phyloP scores from a whole-genome alignment of 2,113 vertebrate species.

The Mirounga angustirostris region DNA sequence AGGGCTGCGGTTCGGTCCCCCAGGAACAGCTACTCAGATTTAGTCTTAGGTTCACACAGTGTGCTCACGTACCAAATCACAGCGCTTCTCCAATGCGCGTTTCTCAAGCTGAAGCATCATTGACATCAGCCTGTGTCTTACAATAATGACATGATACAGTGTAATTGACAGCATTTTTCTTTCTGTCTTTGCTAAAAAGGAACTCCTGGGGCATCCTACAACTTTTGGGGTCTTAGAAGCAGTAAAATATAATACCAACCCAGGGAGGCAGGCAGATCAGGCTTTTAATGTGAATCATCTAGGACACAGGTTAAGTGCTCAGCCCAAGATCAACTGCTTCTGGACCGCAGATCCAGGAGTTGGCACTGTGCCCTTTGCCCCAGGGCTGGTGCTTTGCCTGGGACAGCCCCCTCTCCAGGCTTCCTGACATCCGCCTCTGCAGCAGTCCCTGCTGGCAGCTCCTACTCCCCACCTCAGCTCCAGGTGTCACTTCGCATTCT shows the following conservation, averaged over 20 bases:
- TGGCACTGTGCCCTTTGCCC: background rate
- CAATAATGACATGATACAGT: background rate
- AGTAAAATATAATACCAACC: background rate
- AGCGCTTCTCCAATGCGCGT: background rate
- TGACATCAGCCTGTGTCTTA: background rate
- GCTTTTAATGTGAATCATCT: background rate
- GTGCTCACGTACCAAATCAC: background rate
- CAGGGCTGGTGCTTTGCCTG: background rate
- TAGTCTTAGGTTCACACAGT: background rate
- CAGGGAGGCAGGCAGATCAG: background rate
- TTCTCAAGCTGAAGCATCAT: background rate
- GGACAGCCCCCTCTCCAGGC: background rate
- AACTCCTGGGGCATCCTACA: background rate
- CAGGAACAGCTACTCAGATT: background rate
- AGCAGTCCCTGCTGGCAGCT: conserved; percentile 10
- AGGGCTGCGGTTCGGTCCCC: background rate
- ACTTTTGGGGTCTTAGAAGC: background rate
- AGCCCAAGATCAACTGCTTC: background rate
- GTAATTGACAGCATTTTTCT: background rate
- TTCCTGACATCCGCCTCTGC: background rate
- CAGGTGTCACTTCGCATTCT: conserved; percentile 46
- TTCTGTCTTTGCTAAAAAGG: background rate
- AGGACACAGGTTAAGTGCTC: background rate
- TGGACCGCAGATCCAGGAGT: background rate
- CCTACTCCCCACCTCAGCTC: conserved; percentile 33